Evolutionary conservation across 2,113 vertebrate species (phyloP).

Genomic region (Orthochromis indermauri): DNA sequence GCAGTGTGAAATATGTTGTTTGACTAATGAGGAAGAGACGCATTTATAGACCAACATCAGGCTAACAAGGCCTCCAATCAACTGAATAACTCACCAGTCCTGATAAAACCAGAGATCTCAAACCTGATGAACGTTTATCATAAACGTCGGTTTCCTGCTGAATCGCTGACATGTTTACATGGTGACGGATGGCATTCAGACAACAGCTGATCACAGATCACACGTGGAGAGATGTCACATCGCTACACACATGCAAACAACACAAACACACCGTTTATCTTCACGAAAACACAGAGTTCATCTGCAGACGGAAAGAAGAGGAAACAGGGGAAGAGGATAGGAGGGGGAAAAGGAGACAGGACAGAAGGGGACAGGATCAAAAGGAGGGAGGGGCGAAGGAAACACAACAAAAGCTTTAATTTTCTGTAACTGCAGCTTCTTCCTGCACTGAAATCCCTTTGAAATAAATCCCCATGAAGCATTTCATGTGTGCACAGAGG

Average conservation of each 20-base stretch:
- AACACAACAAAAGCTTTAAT: not conserved
- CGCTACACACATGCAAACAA: not conserved
- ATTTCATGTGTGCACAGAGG: not conserved
- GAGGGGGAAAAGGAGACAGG: not conserved
- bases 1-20: not conserved
- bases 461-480: not conserved
- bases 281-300: not conserved
- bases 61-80: not conserved
- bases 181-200: not conserved
- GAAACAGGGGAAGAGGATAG: not conserved
- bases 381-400: not conserved
- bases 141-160: not conserved
- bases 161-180: not conserved
- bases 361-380: not conserved
- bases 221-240: not conserved
- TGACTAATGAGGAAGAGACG: not conserved
- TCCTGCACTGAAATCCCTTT: conserved; percentile 3
- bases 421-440: not conserved
- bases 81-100: no score
- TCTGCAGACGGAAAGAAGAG: not conserved
- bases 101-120: not conserved
- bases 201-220: not conserved
- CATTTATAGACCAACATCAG: not conserved
- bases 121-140: not conserved
- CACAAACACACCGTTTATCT: not conserved